These are phyloP conservation scores for Apoda limacodes DNA, from an alignment of 2,888 invertebrate genomes.

Conservation along the genomic window DNA sequence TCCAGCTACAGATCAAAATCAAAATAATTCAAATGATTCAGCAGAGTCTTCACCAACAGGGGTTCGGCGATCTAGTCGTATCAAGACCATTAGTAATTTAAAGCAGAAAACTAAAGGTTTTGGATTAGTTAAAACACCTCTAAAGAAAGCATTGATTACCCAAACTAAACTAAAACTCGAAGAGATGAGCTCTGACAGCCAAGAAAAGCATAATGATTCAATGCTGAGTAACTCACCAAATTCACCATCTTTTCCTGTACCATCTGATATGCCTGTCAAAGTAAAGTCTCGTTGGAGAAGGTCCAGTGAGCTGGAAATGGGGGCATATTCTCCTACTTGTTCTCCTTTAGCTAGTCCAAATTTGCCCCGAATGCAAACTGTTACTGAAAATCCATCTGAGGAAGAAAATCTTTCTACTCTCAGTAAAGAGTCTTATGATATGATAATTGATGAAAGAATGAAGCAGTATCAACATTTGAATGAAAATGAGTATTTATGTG, in stretches of 20 bases:
- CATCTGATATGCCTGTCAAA: constrained; percentile 77
- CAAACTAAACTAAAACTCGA: constrained; percentile 67
- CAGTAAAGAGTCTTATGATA: constrained; percentile 54
- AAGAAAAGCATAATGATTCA: constrained; percentile 40
- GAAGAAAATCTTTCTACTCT: constrained; percentile 27
- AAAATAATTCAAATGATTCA: constrained; percentile 52
- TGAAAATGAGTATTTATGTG: constrained; percentile 88
- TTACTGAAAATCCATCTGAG: constrained; percentile 32
- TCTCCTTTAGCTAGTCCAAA: constrained; percentile 52
- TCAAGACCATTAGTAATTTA: constrained; percentile 78
- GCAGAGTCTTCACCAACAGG: constrained; percentile 62
- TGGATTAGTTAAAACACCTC: constrained; percentile 71
- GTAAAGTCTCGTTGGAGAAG: constrained; percentile 84
- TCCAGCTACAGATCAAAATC: constrained; percentile 42
- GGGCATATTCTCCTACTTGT: constrained; percentile 47
- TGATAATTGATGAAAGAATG: constrained; percentile 67
- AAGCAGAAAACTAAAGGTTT: constrained; percentile 76
- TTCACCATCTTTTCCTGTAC: constrained; percentile 53
- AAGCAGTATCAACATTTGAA: constrained; percentile 83
- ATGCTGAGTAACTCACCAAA: constrained; percentile 35
- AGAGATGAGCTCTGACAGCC: constrained; percentile 71
- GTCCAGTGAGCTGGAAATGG: constrained; percentile 81
- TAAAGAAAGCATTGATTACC: constrained; percentile 58
- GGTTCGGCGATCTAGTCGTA: constrained; percentile 80
- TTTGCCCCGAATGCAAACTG: constrained; percentile 33